Evolutionary conservation across 2,888 invertebrate genomes (phyloP).

Genomic region (Alentia gelatinosa): DNA sequence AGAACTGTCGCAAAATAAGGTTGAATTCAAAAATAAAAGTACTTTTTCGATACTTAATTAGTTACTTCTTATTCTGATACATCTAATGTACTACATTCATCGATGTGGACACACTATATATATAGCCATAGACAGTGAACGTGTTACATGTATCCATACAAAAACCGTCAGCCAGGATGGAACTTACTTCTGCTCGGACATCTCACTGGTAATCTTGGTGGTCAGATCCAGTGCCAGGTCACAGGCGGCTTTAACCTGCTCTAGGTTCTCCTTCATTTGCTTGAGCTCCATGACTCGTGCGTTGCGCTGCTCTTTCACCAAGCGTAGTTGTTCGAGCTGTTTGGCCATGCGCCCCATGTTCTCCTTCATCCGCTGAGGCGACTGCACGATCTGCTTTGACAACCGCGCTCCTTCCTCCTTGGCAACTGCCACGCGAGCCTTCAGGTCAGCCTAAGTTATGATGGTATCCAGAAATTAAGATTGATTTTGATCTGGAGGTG

Average conservation of each 20-base stretch:
- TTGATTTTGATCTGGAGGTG: too few relatives aligned
- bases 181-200: constrained; percentile 58
- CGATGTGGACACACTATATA: too few relatives aligned
- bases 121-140: too few relatives aligned
- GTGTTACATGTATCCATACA: too few relatives aligned
- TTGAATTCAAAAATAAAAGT: too few relatives aligned
- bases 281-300: constrained; percentile 65
- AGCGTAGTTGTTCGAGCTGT: constrained; percentile 65
- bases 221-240: constrained; percentile 68
- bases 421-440: constrained; percentile 64
- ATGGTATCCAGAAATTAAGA: too few relatives aligned
- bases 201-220: constrained; percentile 66
- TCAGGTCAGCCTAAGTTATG: constrained; percentile 73
- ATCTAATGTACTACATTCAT: too few relatives aligned
- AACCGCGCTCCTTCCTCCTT: constrained; percentile 70
- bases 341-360: constrained; percentile 68
- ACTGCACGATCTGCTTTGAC: constrained; percentile 73
- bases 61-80: too few relatives aligned
- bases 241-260: constrained; percentile 59
- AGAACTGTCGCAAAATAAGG: too few relatives aligned
- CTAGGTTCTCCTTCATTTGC: constrained; percentile 63
- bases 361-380: constrained; percentile 72
- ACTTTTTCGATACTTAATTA: too few relatives aligned
- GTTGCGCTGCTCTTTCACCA: constrained; percentile 64
- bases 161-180: too few relatives aligned